phyloP scores from a whole-genome alignment of 2,888 invertebrate genomes.

The Bhutanitis thaidina region DNA sequence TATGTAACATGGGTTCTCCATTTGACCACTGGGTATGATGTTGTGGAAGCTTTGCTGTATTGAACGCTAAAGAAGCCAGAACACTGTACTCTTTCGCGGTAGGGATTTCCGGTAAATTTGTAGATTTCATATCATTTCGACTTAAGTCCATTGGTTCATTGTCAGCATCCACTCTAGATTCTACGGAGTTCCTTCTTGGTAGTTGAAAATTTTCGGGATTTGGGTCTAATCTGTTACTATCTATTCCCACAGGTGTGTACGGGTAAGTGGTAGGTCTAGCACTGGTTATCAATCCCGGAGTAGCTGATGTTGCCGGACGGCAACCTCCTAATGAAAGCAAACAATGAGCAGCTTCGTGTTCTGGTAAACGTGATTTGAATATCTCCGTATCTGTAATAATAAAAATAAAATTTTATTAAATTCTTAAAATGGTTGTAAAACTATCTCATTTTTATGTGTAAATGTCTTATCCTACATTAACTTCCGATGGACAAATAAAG shows the following conservation, averaged over 20 bases:
- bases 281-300: constrained; percentile 79
- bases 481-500: too few species aligned
- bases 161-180: constrained; percentile 61
- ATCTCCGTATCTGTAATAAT: constrained; percentile 80
- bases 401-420: background rate
- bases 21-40: constrained; percentile 77
- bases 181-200: constrained; percentile 42
- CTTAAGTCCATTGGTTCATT: constrained; percentile 78
- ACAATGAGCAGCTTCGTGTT: constrained; percentile 92
- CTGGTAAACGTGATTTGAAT: constrained; percentile 85
- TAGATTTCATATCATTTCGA: constrained; percentile 58
- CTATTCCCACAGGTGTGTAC: constrained; percentile 71
- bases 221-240: constrained; percentile 43
- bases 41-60: constrained; percentile 81
- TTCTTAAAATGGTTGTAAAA: too few species aligned
- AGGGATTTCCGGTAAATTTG: constrained; percentile 75
- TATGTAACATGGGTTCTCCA: constrained; percentile 84
- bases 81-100: constrained; percentile 82
- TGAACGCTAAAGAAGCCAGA: constrained; percentile 81
- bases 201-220: constrained; percentile 48
- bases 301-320: constrained; percentile 70
- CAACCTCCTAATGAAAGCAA: constrained; percentile 86
- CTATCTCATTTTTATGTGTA: too few species aligned
- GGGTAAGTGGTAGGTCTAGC: constrained; percentile 85
- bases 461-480: too few species aligned